A percentile compares a stretch with the other conserved stretches of the same genome.
phyloP scores from a whole-genome alignment of 2,888 invertebrate genomes.

The Scaeva pyrastri region DNA sequence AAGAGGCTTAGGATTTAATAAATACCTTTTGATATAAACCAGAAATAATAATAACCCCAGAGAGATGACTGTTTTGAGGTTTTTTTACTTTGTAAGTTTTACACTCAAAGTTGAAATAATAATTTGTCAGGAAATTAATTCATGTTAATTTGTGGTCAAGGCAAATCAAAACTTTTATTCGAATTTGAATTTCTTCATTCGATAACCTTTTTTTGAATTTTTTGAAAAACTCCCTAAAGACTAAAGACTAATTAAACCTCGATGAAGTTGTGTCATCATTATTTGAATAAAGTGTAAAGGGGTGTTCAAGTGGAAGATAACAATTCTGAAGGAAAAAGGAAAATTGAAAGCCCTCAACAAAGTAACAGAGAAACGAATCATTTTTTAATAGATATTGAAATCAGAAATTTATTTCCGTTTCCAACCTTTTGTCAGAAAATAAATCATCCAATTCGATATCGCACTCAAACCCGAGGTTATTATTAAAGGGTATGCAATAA shows the following conservation, averaged over 20 bases:
- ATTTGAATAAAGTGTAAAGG: neutral
- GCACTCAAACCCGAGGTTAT: conserved; percentile 10
- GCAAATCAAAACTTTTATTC: neutral
- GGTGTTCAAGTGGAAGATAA: neutral
- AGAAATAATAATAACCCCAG: neutral
- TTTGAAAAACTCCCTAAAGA: neutral
- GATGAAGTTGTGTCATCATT: neutral
- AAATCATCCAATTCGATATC: conserved; percentile 45
- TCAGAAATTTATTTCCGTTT: neutral
- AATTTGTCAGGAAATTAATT: neutral
- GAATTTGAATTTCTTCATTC: neutral
- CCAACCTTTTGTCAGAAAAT: conserved; percentile 18
- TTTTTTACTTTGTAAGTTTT: neutral
- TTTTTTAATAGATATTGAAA: conserved; percentile 1
- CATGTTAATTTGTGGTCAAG: neutral
- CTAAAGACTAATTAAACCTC: neutral
- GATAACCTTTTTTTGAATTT: conserved; percentile 20
- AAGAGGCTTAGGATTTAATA: neutral
- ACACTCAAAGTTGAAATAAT: neutral
- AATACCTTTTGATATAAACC: neutral
- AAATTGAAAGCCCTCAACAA: neutral
- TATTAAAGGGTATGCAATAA: conserved; percentile 59
- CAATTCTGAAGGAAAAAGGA: neutral
- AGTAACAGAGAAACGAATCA: neutral
- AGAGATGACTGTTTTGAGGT: conserved; percentile 13